Evolutionary conservation across 2,888 invertebrate species (phyloP).

Genomic region (Caenorhabditis sulstoni): DNA sequence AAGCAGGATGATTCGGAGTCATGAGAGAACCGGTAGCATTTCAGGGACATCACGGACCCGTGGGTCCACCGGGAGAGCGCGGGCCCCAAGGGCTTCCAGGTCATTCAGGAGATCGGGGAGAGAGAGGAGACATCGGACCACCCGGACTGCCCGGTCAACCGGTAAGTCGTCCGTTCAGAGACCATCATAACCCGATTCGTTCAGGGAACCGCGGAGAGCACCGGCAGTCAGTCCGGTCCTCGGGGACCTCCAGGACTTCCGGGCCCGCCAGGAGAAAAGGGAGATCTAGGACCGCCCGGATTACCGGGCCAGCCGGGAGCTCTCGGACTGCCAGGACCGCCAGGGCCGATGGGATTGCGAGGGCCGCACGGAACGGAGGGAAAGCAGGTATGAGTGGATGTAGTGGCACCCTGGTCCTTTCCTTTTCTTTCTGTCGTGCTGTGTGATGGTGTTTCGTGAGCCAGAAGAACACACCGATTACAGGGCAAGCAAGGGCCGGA

Average conservation of each 20-base stretch:
- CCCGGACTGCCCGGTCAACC: conserved; percentile 76
- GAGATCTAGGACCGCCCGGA: conserved; percentile 72
- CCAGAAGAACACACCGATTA: conserved; percentile 44
- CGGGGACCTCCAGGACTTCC: conserved; percentile 72
- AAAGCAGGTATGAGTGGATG: conserved; percentile 62
- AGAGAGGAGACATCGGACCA: conserved; percentile 78
- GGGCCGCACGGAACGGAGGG: conserved; percentile 77
- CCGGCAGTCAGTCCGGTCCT: conserved; percentile 55
- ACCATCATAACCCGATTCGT: neutral
- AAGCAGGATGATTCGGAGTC: conserved; percentile 4
- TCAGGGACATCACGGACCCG: conserved; percentile 56
- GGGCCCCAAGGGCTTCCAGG: conserved; percentile 78
- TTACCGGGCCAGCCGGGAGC: conserved; percentile 73
- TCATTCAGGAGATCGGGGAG: conserved; percentile 77
- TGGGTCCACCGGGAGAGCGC: conserved; percentile 62
- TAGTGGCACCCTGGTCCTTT: conserved; percentile 48
- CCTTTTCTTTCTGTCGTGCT: conserved; percentile 14
- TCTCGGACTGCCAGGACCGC: conserved; percentile 75
- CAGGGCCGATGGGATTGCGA: conserved; percentile 71
- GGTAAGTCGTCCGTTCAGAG: conserved; percentile 26
- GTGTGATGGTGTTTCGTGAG: conserved; percentile 44
- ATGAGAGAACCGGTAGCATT: neutral
- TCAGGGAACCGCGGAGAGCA: conserved; percentile 61
- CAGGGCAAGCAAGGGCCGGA: conserved; percentile 74
- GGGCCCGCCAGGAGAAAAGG: conserved; percentile 75